A percentile compares a stretch with the other conserved stretches of the same genome.
These are phyloP conservation scores for Paragorgia papillata DNA, from an alignment of 92 coral and sea anemone genomes.

Conservation along the genomic window DNA sequence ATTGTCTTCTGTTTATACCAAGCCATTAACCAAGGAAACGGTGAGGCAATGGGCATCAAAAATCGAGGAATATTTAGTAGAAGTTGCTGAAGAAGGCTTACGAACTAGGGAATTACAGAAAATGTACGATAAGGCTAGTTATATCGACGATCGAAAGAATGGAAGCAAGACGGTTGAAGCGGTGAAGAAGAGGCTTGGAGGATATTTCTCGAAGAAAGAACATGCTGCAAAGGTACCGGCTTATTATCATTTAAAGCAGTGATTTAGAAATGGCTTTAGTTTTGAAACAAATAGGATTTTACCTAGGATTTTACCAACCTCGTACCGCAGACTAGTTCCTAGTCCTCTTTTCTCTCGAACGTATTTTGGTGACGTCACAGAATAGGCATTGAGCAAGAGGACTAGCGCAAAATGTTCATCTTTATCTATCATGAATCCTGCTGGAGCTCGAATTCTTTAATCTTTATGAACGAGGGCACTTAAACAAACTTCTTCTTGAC, in stretches of 20 bases:
- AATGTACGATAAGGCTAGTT: conserved; percentile 83
- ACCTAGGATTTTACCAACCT: too few species aligned
- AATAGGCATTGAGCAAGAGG: too few species aligned
- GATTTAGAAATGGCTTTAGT: too few species aligned
- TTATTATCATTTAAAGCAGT: background rate
- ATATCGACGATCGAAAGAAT: conserved; percentile 76
- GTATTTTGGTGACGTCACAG: too few species aligned
- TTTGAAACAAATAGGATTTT: too few species aligned
- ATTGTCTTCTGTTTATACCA: conserved; percentile 8
- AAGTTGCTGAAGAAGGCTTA: conserved; percentile 90
- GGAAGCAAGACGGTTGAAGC: conserved; percentile 85
- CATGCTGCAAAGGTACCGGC: conserved; percentile 79
- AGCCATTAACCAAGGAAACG: conserved; percentile 26
- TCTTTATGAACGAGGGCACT: too few species aligned
- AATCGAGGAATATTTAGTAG: conserved; percentile 76
- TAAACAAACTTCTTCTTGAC: too few species aligned
- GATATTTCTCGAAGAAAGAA: conserved; percentile 92
- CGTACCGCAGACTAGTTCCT: too few species aligned
- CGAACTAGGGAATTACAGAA: conserved; percentile 83
- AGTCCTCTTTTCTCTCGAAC: too few species aligned
- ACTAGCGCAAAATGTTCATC: too few species aligned
- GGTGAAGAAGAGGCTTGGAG: conserved; percentile 86
- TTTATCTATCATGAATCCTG: too few species aligned
- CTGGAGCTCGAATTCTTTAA: too few species aligned
- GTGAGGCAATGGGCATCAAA: conserved; percentile 82